Evolutionary conservation across 2,888 invertebrate genomes (phyloP).

Genomic region (Lasius fuliginosus): DNA sequence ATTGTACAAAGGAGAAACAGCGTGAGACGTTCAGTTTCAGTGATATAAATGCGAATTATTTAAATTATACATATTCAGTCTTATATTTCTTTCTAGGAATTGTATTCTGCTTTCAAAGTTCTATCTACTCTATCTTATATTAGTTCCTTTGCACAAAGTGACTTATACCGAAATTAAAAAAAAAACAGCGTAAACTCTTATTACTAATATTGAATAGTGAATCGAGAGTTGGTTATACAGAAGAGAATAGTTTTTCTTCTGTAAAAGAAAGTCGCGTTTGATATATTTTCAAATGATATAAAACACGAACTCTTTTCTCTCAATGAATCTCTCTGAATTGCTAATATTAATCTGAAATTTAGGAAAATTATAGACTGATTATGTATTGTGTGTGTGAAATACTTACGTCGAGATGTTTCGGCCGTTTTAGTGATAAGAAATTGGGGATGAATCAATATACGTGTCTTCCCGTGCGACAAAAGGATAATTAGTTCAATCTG

Average conservation of each 20-base stretch:
- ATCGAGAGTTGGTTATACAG: background rate
- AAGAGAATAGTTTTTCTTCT: background rate
- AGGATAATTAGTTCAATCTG: slow-evolving; percentile 11
- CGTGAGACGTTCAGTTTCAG: background rate
- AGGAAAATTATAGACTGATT: background rate
- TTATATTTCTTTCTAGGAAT: background rate
- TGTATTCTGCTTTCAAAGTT: background rate
- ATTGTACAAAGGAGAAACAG: background rate
- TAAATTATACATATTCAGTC: background rate
- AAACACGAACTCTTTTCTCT: background rate
- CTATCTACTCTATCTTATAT: background rate
- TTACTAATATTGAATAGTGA: background rate
- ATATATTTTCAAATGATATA: background rate
- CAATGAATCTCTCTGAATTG: background rate
- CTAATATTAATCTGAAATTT: background rate
- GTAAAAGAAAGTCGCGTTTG: background rate
- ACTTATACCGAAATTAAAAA: slow-evolving; percentile 1
- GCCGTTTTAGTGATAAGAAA: background rate
- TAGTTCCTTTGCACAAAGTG: background rate
- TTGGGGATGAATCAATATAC: background rate
- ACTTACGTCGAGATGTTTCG: background rate
- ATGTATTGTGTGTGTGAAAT: too few relatives aligned
- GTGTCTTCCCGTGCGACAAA: background rate
- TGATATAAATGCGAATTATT: background rate
- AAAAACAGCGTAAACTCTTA: background rate